Conservation (phyloP, 2,797 vertebrate genomes). For the Tadarida brasiliensis region DNA sequence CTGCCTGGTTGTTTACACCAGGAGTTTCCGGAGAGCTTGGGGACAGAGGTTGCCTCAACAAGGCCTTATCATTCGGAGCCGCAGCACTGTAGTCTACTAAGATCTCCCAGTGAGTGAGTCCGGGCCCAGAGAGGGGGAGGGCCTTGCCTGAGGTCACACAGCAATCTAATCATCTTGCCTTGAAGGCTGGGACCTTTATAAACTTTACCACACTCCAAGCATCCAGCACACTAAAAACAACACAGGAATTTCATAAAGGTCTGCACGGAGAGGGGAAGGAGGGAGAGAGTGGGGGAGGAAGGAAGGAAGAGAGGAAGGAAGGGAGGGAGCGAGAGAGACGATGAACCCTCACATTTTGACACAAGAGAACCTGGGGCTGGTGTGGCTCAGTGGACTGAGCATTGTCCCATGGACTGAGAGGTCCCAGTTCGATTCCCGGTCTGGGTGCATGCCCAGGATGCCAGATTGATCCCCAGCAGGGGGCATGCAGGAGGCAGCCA, state of each 20-base stretch:
- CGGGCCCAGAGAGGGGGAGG: neutral
- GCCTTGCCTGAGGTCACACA: neutral
- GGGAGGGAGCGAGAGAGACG: accelerated
- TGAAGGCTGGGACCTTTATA: neutral
- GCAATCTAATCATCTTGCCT: neutral
- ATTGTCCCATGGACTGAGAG: too few relatives aligned
- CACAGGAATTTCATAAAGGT: neutral
- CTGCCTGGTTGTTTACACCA: conserved; percentile 87
- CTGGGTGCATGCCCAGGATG: too few relatives aligned
- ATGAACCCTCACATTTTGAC: neutral
- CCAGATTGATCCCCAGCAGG: too few relatives aligned
- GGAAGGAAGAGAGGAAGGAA: too few relatives aligned
- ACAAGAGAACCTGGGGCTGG: too few relatives aligned
- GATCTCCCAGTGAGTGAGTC: conserved; percentile 68
- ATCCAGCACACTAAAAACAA: neutral
- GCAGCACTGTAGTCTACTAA: neutral
- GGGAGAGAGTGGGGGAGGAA: neutral
- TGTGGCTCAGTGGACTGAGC: too few relatives aligned
- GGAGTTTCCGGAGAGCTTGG: conserved; percentile 84
- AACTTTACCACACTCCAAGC: neutral
- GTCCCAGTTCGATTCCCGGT: too few relatives aligned
- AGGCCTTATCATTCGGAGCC: conserved; percentile 85
- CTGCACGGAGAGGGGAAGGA: accelerated
- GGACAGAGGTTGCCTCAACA: conserved; percentile 91
- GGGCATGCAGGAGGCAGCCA: too few relatives aligned